Conservation (phyloP, 2,113 vertebrate species). For the Myiozetetes cayanensis region DNA sequence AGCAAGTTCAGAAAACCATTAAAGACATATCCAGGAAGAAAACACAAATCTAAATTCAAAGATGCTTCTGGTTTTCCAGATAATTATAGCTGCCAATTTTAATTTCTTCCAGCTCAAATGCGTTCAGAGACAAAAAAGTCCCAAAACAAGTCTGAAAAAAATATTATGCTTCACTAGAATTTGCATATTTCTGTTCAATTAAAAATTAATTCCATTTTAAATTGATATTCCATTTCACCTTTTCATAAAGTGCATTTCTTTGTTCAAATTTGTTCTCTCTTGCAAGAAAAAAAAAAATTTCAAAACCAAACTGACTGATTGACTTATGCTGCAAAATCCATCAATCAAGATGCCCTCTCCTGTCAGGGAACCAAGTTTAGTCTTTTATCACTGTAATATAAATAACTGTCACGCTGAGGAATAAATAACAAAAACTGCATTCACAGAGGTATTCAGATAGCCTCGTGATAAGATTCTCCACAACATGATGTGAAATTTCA, state of each 20-base stretch:
- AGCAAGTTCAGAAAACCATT: not conserved
- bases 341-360: constrained; percentile 28
- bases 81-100: not conserved
- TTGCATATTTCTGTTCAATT: not conserved
- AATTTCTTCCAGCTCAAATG: not conserved
- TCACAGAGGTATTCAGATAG: not conserved
- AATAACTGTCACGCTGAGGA: not conserved
- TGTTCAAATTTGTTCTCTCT: not conserved
- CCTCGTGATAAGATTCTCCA: not conserved
- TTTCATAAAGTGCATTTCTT: not conserved
- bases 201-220: not conserved
- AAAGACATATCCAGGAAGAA: not conserved
- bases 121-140: not conserved
- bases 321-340: not conserved
- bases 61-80: not conserved
- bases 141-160: not conserved
- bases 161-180: not conserved
- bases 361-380: constrained; percentile 8
- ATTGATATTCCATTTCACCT: not conserved
- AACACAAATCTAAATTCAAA: not conserved
- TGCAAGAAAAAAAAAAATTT: not conserved
- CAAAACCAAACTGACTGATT: not conserved
- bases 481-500: not conserved
- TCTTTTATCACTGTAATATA: constrained; percentile 20
- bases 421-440: not conserved